Conservation (phyloP, 2,113 vertebrate species). For the Vulpes vulpes region DNA sequence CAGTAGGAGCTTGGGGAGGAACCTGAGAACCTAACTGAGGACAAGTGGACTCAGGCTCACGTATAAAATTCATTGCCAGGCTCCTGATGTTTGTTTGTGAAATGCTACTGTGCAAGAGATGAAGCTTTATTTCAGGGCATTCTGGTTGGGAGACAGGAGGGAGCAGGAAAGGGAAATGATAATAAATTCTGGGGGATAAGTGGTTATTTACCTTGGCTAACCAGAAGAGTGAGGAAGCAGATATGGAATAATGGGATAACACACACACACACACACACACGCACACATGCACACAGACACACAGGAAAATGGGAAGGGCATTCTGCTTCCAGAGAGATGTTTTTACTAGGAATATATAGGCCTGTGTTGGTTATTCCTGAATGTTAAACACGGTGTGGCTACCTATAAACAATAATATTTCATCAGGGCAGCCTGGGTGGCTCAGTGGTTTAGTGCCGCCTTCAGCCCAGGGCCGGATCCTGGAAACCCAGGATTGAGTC, state of each 20-base stretch:
- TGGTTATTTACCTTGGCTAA: not conserved
- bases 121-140: not conserved
- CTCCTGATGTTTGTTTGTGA: not conserved
- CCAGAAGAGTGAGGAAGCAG: not conserved
- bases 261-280: too few relatives aligned
- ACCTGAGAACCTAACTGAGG: not conserved
- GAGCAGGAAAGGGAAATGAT: not conserved
- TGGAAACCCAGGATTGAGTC: too few relatives aligned
- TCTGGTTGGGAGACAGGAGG: not conserved
- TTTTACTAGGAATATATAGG: conserved; percentile 57
- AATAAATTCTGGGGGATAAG: not conserved
- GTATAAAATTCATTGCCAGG: not conserved
- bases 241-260: conserved; percentile 52
- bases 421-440: not conserved
- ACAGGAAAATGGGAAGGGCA: not conserved
- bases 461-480: too few relatives aligned
- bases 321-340: not conserved
- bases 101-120: not conserved
- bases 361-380: not conserved
- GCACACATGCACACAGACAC: not conserved
- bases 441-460: too few relatives aligned
- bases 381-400: conserved; percentile 32
- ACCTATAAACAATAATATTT: not conserved
- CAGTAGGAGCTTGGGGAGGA: not conserved
- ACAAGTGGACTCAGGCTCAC: not conserved